Evolutionary conservation across 2,113 vertebrate species (phyloP).

Genomic region (Noturus placidus): DNA sequence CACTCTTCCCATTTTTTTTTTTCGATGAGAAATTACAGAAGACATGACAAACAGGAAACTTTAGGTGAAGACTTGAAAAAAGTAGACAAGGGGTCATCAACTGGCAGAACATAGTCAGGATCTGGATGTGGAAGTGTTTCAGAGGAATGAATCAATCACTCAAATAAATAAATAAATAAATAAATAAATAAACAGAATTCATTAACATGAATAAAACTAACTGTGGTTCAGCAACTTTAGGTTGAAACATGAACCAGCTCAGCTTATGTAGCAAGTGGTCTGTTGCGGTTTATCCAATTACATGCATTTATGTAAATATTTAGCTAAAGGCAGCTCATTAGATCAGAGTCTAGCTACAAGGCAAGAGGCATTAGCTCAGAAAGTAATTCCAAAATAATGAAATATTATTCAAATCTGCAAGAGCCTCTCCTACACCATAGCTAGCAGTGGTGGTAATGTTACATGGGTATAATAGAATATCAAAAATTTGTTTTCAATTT

Average conservation of each 20-base stretch:
- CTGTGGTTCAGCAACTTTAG: not conserved
- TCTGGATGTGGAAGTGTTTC: not conserved
- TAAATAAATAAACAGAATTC: not conserved
- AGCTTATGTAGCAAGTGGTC: not conserved
- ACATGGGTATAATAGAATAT: too few species aligned
- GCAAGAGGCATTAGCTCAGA: not conserved
- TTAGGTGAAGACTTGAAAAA: not conserved
- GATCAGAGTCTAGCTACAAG: not conserved
- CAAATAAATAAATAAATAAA: not conserved
- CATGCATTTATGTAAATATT: not conserved
- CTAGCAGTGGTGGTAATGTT: too few species aligned
- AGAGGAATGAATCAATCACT: not conserved
- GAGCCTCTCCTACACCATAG: not conserved
- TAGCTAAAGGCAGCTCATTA: not conserved
- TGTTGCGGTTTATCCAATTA: not conserved
- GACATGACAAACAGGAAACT: not conserved
- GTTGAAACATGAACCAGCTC: not conserved
- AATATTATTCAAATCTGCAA: not conserved
- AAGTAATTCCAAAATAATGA: not conserved
- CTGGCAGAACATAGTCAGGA: not conserved
- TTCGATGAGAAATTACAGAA: not conserved
- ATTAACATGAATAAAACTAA: not conserved
- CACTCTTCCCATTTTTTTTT: not conserved
- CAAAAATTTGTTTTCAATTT: too few species aligned
- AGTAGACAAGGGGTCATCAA: not conserved